These are phyloP conservation scores for Epinephelus coioides DNA, from an alignment of 2,797 vertebrate genomes.

Conservation along the genomic window DNA sequence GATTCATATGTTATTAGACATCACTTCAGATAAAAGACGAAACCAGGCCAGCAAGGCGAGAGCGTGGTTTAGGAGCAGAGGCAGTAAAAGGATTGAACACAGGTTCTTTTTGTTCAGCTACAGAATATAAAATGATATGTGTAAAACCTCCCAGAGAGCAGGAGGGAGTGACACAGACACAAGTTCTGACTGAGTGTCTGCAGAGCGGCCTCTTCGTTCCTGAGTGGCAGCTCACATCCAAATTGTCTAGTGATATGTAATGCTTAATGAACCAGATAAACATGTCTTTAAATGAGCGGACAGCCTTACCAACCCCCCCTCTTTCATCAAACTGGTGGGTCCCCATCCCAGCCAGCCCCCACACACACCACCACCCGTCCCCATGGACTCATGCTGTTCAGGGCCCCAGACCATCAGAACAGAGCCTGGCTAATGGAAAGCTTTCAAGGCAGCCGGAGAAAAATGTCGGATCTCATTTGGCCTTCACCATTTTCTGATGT, in stretches of 20 bases:
- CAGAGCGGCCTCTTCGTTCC: constrained; percentile 47
- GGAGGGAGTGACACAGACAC: constrained; percentile 25
- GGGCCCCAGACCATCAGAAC: constrained; percentile 86
- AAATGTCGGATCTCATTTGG: constrained; percentile 90
- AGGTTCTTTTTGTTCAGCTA: constrained; percentile 21
- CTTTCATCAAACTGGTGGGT: constrained; percentile 55
- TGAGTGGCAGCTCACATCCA: constrained; percentile 77
- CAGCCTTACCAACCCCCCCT: constrained; percentile 40
- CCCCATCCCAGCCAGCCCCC: not conserved
- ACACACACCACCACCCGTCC: constrained; percentile 18
- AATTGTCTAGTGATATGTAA: constrained; percentile 80
- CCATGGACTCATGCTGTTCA: constrained; percentile 83
- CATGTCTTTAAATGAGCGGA: constrained; percentile 85
- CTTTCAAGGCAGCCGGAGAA: constrained; percentile 92
- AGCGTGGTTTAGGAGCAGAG: constrained; percentile 7
- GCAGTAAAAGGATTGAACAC: constrained; percentile 35
- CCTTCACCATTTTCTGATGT: constrained; percentile 87
- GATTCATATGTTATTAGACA: constrained; percentile 70
- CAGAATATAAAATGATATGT: constrained; percentile 29
- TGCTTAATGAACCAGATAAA: constrained; percentile 88
- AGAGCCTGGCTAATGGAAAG: constrained; percentile 95
- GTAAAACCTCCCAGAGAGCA: constrained; percentile 15
- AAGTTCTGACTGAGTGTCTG: constrained; percentile 1
- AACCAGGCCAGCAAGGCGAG: constrained; percentile 57
- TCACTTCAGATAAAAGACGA: constrained; percentile 60